phyloP scores from a whole-genome alignment of 2,888 invertebrate species.

The Leptopilina myrica region DNA sequence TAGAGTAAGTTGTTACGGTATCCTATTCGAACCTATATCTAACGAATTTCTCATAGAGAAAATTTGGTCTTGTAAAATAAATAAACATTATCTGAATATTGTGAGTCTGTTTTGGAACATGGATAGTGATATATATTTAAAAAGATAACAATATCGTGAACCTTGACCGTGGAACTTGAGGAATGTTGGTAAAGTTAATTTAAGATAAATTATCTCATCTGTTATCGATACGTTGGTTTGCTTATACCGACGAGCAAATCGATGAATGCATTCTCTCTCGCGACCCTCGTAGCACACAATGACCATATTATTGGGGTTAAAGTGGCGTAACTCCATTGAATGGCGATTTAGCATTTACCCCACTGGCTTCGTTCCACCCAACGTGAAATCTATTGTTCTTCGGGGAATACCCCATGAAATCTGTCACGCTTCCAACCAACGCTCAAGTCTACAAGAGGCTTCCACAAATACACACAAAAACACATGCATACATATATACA shows the following conservation, averaged over 20 bases:
- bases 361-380: slow-evolving; percentile 62
- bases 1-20: too few species aligned
- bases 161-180: neutral
- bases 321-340: slow-evolving; percentile 72
- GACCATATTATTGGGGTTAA: slow-evolving; percentile 70
- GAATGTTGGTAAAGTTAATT: slow-evolving; percentile 7
- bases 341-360: slow-evolving; percentile 67
- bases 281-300: slow-evolving; percentile 55
- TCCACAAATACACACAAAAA: neutral
- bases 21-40: too few species aligned
- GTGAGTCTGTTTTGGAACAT: too few species aligned
- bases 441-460: slow-evolving; percentile 19
- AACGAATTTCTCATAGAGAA: too few species aligned
- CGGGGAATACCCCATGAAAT: slow-evolving; percentile 67
- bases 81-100: too few species aligned
- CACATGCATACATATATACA: slow-evolving; percentile 45
- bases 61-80: too few species aligned
- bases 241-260: slow-evolving; percentile 41
- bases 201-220: slow-evolving; percentile 25
- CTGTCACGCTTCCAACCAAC: slow-evolving; percentile 65
- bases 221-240: slow-evolving; percentile 38
- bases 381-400: slow-evolving; percentile 71
- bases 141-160: neutral
- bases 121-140: too few species aligned
- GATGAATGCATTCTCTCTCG: slow-evolving; percentile 44